Conservation (phyloP, 2,888 invertebrate species). For the Amblyteles armatorius region DNA sequence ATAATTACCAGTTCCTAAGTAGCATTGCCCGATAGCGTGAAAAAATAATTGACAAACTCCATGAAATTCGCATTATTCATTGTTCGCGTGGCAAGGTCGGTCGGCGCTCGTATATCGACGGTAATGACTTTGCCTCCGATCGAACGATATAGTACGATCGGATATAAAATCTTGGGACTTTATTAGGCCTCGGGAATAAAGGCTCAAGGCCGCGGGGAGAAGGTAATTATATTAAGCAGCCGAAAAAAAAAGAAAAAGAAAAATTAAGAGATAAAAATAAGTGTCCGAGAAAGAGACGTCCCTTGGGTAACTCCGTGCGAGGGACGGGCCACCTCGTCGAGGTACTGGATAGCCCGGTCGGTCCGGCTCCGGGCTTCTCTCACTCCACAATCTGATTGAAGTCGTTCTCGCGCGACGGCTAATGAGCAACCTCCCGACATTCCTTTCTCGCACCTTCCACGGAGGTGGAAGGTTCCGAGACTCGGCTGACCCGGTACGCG, state of each 20-base stretch:
- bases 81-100: not conserved
- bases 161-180: slow-evolving; percentile 37
- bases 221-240: slow-evolving; percentile 27
- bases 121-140: slow-evolving; percentile 9
- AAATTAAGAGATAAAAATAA: slow-evolving; percentile 21
- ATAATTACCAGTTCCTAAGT: too few relatives aligned
- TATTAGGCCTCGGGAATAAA: slow-evolving; percentile 29
- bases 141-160: slow-evolving; percentile 31
- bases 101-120: not conserved
- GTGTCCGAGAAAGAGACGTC: slow-evolving; percentile 42
- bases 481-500: slow-evolving; percentile 69
- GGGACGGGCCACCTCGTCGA: slow-evolving; percentile 27
- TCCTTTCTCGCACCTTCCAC: slow-evolving; percentile 75
- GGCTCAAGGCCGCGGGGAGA: slow-evolving; percentile 30
- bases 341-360: slow-evolving; percentile 37
- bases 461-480: slow-evolving; percentile 15
- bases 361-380: slow-evolving; percentile 65
- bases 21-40: too few relatives aligned
- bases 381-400: slow-evolving; percentile 79
- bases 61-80: not conserved
- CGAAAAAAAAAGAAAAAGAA: slow-evolving; percentile 1
- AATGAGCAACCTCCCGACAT: slow-evolving; percentile 79
- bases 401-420: slow-evolving; percentile 73
- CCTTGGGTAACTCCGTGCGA: slow-evolving; percentile 30
- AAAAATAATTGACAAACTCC: not conserved